phyloP scores from a whole-genome alignment of 2,113 vertebrate species.

The Electrona antarctica region DNA sequence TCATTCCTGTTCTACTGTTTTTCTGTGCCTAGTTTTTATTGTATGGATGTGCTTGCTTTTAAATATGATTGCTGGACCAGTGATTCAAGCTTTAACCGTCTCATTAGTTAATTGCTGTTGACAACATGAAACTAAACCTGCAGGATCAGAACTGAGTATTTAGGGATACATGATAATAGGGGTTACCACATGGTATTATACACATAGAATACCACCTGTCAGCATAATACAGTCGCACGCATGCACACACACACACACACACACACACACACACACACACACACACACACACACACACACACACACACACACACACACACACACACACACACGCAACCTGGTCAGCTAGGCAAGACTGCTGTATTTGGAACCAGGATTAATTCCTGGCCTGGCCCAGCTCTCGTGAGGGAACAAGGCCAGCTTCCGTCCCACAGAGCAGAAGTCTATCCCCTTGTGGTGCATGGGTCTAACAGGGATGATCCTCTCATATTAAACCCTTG shows the following conservation, averaged over 20 bases:
- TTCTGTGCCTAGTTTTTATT: background rate
- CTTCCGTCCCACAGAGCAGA: conserved; percentile 58
- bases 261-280: background rate
- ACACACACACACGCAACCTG: conserved; percentile 5
- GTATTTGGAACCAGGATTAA: conserved; percentile 51
- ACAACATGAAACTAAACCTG: conserved; percentile 18
- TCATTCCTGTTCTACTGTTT: background rate
- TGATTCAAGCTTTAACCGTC: background rate
- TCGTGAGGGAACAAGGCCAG: conserved; percentile 52
- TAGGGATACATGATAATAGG: conserved; percentile 39
- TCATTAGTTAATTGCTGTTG: conserved; percentile 43
- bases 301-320: conserved; percentile 18
- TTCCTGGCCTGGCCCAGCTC: conserved; percentile 41
- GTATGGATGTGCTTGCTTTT: background rate
- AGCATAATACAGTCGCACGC: conserved; percentile 32
- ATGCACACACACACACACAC: background rate
- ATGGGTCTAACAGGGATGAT: conserved; percentile 65
- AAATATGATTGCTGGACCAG: background rate
- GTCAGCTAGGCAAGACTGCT: conserved; percentile 46
- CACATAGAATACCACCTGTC: conserved; percentile 61
- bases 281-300: conserved; percentile 15
- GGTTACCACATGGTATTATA: conserved; percentile 49
- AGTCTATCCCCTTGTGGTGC: conserved; percentile 60
- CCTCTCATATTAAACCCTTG: conserved; percentile 69
- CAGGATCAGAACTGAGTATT: conserved; percentile 29